Base-by-base conservation (phyloP, 2,888 invertebrate genomes). In the Ichneumoninae sp. region DNA sequence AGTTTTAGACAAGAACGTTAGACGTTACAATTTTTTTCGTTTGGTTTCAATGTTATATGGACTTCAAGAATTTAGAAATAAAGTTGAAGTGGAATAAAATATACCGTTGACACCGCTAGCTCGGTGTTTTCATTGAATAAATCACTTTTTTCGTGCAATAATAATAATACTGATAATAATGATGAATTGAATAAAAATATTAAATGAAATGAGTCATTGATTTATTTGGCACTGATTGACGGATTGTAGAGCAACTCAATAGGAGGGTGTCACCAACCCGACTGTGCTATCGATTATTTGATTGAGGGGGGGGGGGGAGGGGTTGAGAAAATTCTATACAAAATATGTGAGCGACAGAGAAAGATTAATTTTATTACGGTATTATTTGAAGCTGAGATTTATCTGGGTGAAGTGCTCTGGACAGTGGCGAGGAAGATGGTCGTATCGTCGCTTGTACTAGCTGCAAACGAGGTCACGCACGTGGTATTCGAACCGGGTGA, bases 401-500 rank as follows among this genome's bases (percentile, higher is more conserved):
- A 75, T 74, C 57, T 66, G 81, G 74, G 75, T 85, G 60, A 79
- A 82, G 74, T 85, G 63, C 57, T 75, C 77, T 50, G 69, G 54
- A 71, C 47, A 50, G 50, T 66, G 44, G 36, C 70, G 54, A 68
- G 26, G 66, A 57, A 69, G 66, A 78, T 81, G 69, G 78, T 79
- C 60, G 79, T 47, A 26, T 74, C 30, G 40, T 73, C 47, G 69
- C 63, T 82, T 44, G 44, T 44, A 33, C 52, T 79, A 22, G 13
- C 36, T 65, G n/a, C 63, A 77, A 83, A 83, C 76, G 85, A 74
- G 85, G 82, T 80, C 85, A 85, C 85, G 83, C 85, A 83, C 85
- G 85, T 83, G 83, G 81, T 83, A 83, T 81, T 83, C 54, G 57
- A 83, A 77, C 69, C 78, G 85, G 78, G 78, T 81, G 83, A 81